Percentiles rank a stretch among this genome's conserved stretches.
Evolutionary conservation across 2,797 vertebrate genomes (phyloP).

Genomic region (Rhabdophis nuchalis): DNA sequence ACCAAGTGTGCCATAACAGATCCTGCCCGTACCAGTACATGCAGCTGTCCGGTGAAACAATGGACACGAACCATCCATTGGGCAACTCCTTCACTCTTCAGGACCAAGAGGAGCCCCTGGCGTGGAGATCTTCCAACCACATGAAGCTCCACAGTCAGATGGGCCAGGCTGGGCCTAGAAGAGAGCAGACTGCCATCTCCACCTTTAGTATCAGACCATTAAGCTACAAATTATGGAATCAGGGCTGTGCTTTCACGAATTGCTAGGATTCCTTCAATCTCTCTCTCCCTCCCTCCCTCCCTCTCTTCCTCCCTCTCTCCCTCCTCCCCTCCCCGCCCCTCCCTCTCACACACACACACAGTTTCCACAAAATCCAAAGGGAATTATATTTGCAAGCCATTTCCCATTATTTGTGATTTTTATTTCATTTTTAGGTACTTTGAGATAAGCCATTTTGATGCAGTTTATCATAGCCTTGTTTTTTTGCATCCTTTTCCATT

Average conservation of each 20-base stretch:
- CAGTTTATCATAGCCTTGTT: background rate
- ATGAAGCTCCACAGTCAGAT: conserved; percentile 16
- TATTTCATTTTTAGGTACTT: background rate
- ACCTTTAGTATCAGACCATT: background rate
- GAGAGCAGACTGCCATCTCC: background rate
- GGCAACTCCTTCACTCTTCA: conserved; percentile 71
- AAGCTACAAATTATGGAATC: background rate
- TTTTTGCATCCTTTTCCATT: background rate
- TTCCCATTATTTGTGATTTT: background rate
- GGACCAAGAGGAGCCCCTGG: conserved; percentile 64
- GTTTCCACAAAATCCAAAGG: background rate
- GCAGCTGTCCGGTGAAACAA: conserved; percentile 68
- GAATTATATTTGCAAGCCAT: background rate
- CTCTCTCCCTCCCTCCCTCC: too few relatives aligned
- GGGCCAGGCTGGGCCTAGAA: conserved; percentile 5
- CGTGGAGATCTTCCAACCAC: background rate
- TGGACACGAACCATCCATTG: conserved; percentile 72
- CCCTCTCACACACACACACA: background rate
- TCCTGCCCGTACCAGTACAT: conserved; percentile 7
- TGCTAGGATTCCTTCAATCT: background rate
- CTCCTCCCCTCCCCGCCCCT: too few relatives aligned
- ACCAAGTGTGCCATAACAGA: too few relatives aligned
- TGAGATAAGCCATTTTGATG: background rate
- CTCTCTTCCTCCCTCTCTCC: too few relatives aligned
- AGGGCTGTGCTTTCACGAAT: background rate